phyloP scores from a whole-genome alignment of 2,113 vertebrate species.

The Sardina pilchardus region DNA sequence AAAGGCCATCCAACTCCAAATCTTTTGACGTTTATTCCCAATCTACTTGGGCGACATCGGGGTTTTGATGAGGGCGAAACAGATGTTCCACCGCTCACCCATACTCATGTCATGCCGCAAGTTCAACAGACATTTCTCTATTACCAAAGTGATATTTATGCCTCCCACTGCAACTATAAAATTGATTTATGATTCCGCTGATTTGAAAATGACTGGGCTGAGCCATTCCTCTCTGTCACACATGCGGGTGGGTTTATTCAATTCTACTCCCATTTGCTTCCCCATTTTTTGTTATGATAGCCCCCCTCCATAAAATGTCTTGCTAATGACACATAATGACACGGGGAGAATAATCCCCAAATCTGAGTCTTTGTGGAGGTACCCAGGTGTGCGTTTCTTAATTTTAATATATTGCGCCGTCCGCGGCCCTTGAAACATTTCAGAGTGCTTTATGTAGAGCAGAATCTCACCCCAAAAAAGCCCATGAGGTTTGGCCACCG shows the following conservation, averaged over 20 bases:
- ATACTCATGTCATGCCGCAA: background rate
- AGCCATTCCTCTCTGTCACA: background rate
- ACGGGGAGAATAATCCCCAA: background rate
- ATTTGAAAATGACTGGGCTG: conserved; percentile 5
- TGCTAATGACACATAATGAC: background rate
- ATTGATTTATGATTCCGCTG: conserved; percentile 8
- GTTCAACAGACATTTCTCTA: background rate
- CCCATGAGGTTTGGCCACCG: conserved; percentile 18
- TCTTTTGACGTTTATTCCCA: background rate
- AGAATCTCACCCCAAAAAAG: background rate
- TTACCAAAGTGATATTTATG: background rate
- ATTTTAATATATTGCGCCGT: background rate
- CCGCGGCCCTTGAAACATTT: background rate
- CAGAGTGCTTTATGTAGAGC: background rate
- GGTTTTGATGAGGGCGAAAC: background rate
- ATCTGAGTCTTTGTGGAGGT: background rate
- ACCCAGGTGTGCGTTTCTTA: background rate
- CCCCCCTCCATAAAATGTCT: background rate
- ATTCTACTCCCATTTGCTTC: background rate
- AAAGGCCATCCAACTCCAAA: background rate
- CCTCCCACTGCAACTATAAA: background rate
- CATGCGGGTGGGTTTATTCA: background rate
- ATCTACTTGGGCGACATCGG: background rate
- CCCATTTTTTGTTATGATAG: background rate
- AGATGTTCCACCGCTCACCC: background rate